Conservation (phyloP, 2,113 vertebrate species). For the Damaliscus lunatus region DNA sequence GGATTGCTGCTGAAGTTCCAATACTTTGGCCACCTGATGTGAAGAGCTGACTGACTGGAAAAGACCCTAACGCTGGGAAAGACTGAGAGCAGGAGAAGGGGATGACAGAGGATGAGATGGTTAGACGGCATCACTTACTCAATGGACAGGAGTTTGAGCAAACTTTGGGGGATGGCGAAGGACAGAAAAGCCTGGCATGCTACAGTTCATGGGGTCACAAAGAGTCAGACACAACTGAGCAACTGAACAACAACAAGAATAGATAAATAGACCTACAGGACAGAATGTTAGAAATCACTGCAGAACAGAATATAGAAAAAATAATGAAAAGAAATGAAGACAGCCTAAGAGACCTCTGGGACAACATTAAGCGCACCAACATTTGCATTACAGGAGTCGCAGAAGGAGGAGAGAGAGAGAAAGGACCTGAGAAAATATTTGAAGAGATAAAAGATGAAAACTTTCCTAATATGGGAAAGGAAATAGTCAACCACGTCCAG, state of each 20-base stretch:
- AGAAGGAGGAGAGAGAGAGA: neutral
- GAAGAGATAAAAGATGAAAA: neutral
- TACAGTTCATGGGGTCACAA: neutral
- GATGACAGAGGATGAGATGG: neutral
- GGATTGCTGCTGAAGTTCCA: neutral
- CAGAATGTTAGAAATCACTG: neutral
- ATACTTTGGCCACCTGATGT: neutral
- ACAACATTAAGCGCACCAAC: neutral
- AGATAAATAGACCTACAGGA: neutral
- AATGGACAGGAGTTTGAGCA: neutral
- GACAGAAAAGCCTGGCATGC: neutral
- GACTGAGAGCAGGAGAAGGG: neutral
- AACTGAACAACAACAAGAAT: neutral
- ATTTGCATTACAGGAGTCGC: neutral
- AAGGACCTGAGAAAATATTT: neutral
- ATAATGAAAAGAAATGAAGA: neutral
- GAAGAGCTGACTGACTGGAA: neutral
- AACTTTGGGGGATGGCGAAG: neutral
- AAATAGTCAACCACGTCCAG: neutral
- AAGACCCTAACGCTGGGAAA: neutral
- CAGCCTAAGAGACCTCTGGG: neutral
- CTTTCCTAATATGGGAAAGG: neutral
- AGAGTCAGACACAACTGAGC: neutral
- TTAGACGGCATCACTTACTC: neutral
- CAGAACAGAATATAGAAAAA: neutral